These are phyloP conservation scores for Rhagonycha fulva DNA, from an alignment of 2,888 invertebrate species.

Conservation along the genomic window DNA sequence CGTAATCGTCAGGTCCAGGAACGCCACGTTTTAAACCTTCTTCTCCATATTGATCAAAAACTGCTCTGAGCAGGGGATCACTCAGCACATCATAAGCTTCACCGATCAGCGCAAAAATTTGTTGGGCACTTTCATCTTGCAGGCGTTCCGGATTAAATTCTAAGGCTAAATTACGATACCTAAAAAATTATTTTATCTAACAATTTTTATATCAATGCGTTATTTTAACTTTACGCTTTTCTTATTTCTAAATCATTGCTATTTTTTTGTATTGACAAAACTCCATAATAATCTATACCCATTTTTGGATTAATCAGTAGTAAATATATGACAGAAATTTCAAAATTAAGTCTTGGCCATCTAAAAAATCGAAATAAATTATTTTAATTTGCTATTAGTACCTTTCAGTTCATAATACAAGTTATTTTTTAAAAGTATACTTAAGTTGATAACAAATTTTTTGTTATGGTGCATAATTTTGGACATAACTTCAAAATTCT, in stretches of 20 bases:
- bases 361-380: background rate
- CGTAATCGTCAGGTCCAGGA: slow-evolving; percentile 67
- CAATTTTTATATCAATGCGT: background rate
- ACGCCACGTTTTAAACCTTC: slow-evolving; percentile 83
- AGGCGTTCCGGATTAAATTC: slow-evolving; percentile 59
- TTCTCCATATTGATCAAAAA: slow-evolving; percentile 90
- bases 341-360: background rate
- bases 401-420: too few species aligned
- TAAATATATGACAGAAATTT: slow-evolving; percentile 12
- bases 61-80: slow-evolving; percentile 68
- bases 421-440: too few species aligned
- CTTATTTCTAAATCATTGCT: slow-evolving; percentile 73
- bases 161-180: slow-evolving; percentile 56
- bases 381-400: background rate
- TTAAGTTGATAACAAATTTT: too few species aligned
- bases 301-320: slow-evolving; percentile 48
- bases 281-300: slow-evolving; percentile 79
- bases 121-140: slow-evolving; percentile 62
- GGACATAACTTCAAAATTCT: too few species aligned
- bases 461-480: too few species aligned
- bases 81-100: slow-evolving; percentile 82
- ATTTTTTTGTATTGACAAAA: slow-evolving; percentile 69
- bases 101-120: slow-evolving; percentile 66
- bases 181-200: slow-evolving; percentile 17
- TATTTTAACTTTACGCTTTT: slow-evolving; percentile 60